Evolutionary conservation across 2,797 vertebrate genomes (phyloP).

Genomic region (Urophycis tenuis): DNA sequence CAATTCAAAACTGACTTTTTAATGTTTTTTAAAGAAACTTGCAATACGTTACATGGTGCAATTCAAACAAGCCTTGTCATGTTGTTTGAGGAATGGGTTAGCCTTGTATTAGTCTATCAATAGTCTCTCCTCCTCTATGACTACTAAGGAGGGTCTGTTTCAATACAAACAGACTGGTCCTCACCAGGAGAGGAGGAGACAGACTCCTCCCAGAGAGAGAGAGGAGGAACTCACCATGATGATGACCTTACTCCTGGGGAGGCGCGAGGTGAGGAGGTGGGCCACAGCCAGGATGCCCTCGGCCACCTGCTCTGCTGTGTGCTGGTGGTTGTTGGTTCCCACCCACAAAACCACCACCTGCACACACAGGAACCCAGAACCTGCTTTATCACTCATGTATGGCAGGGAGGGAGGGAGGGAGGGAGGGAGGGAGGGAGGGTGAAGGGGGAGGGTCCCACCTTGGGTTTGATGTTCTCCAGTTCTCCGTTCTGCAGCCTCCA

Average conservation of each 20-base stretch:
- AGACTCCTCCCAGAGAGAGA: not conserved
- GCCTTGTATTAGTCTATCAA: too few relatives aligned
- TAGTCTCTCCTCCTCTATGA: too few relatives aligned
- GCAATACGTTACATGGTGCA: too few relatives aligned
- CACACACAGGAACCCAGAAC: conserved; percentile 6
- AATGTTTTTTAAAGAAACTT: too few relatives aligned
- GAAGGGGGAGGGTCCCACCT: conserved; percentile 66
- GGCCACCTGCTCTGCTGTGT: conserved; percentile 90
- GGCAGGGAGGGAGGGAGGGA: not conserved
- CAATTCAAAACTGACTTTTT: too few relatives aligned
- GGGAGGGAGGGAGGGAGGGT: not conserved
- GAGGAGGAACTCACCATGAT: conserved; percentile 78
- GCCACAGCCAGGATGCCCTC: conserved; percentile 87
- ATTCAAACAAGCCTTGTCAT: too few relatives aligned
- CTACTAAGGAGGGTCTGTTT: too few relatives aligned
- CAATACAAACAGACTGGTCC: too few relatives aligned
- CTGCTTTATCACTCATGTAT: not conserved
- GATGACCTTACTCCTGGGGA: conserved; percentile 89
- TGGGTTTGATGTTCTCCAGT: conserved; percentile 92
- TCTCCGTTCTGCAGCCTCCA: conserved; percentile 98
- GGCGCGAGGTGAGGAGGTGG: conserved; percentile 76
- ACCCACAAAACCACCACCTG: conserved; percentile 96
- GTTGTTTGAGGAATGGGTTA: too few relatives aligned
- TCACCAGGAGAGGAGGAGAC: not conserved
- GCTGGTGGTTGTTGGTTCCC: conserved; percentile 92